Evolutionary conservation across 2,888 invertebrate genomes (phyloP).

Genomic region (Oegoconia quadripuncta): DNA sequence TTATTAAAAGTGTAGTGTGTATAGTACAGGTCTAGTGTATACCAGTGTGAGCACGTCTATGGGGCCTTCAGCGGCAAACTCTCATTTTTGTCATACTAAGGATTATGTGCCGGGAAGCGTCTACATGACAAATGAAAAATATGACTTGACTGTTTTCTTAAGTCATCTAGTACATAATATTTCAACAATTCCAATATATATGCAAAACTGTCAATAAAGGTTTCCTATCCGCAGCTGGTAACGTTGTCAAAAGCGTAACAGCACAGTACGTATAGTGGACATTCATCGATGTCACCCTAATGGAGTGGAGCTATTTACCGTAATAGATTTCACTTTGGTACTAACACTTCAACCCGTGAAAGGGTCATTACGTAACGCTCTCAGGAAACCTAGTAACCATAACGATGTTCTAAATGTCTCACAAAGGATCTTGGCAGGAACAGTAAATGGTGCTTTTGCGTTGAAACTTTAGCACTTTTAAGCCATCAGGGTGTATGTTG

Average conservation of each 20-base stretch:
- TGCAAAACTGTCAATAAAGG: too few species aligned
- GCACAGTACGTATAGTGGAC: constrained; percentile 33
- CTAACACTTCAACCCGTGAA: constrained; percentile 36
- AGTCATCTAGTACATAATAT: too few species aligned
- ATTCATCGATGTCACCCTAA: constrained; percentile 53
- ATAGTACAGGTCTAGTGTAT: too few species aligned
- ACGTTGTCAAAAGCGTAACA: constrained; percentile 1
- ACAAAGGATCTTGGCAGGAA: not conserved
- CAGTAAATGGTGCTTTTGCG: not conserved
- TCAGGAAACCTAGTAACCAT: constrained; percentile 2
- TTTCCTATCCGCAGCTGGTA: not conserved
- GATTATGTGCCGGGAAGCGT: too few species aligned
- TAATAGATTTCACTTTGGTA: constrained; percentile 53
- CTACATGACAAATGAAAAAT: too few species aligned
- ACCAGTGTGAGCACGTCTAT: too few species aligned
- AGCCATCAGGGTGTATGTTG: too few species aligned
- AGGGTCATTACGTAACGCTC: constrained; percentile 25
- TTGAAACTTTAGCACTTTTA: constrained; percentile 2
- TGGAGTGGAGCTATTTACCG: constrained; percentile 43
- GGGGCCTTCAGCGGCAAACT: too few species aligned
- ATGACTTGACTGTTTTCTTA: too few species aligned
- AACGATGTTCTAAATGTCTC: constrained; percentile 1
- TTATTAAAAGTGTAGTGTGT: too few species aligned
- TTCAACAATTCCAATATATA: too few species aligned
- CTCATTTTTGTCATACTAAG: too few species aligned